These are phyloP conservation scores for Drosophila ercepeae DNA, from an alignment of 1,140 invertebrate species.

Conservation along the genomic window DNA sequence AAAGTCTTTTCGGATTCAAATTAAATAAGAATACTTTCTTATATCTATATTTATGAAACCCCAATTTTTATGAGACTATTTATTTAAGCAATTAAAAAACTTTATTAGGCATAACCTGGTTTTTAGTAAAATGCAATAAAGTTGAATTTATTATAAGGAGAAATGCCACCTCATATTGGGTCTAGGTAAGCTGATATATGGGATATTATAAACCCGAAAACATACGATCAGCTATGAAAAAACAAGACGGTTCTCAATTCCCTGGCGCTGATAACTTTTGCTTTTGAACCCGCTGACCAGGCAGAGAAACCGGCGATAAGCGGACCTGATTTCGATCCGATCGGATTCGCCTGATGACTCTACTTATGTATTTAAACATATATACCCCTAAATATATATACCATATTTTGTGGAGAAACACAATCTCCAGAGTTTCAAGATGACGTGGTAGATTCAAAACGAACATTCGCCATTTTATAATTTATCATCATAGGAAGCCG, in stretches of 20 bases:
- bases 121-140: slow-evolving; percentile 11
- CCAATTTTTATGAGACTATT: not conserved
- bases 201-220: slow-evolving; percentile 33
- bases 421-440: not conserved
- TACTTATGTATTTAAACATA: not conserved
- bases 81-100: not conserved
- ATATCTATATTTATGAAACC: not conserved
- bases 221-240: slow-evolving; percentile 27
- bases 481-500: slow-evolving; percentile 44
- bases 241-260: slow-evolving; percentile 4
- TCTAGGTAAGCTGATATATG: slow-evolving; percentile 23
- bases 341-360: slow-evolving; percentile 21
- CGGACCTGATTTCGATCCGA: slow-evolving; percentile 15
- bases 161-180: slow-evolving; percentile 9
- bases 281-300: slow-evolving; percentile 66
- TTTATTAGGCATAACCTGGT: not conserved
- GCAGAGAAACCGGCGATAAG: slow-evolving; percentile 56
- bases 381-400: not conserved
- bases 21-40: too few relatives aligned
- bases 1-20: too few relatives aligned
- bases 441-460: slow-evolving; percentile 14
- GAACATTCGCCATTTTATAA: slow-evolving; percentile 26
- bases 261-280: slow-evolving; percentile 38
- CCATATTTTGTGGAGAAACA: not conserved
- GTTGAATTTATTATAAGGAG: not conserved